Evolutionary conservation across 2,888 invertebrate species (phyloP), one percentile per base, ranked within the genome.

Genomic region (Diloba caeruleocephala): DNA sequence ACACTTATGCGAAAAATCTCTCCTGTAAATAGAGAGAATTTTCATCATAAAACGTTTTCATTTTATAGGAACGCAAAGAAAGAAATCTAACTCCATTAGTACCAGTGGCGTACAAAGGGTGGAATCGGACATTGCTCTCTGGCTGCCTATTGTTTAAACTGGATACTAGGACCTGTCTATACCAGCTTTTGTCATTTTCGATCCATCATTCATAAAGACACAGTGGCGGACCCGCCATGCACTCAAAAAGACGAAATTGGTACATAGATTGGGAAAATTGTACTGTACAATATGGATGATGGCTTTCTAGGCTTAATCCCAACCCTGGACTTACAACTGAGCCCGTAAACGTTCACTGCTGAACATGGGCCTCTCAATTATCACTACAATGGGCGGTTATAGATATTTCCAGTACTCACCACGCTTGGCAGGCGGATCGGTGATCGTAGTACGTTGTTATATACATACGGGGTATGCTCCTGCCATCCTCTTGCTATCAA

Each of bases 1-100:
- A 72, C 76, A 71, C 78, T 78, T 74, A 68, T 71, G 73, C 72
- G 71, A 76, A 74, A 75, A 70, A 76, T 78, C 73, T 69, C 66
- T 71, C 57, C 67, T 76, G 60, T 60, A 68, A 69, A 73, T 67
- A 70, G 60, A 66, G 59, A 62, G 55, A 64, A 66, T 70, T 78
- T 75, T 77, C 72, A 69, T 75, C 74, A 74, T 76, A 68, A 78
- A 71, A 64, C 55, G 61, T 43, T 71, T 74, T 67, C 64, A 55
- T 74, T 71, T 67, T 65, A 65, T 45, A 48, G 45, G 38, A 72
- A 60, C 17, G 60, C 44, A 62, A 71, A 66, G 50, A 67, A 51
- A 71, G 52, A 57, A 63, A 63, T 68, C 44, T 50, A 57, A 69
- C 61, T 72, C 56, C 68, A 65, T 68, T 68, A 71, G 57, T 61